phyloP scores from a whole-genome alignment of 2,888 invertebrate genomes.

The Drosophila nr. perissopoda region DNA sequence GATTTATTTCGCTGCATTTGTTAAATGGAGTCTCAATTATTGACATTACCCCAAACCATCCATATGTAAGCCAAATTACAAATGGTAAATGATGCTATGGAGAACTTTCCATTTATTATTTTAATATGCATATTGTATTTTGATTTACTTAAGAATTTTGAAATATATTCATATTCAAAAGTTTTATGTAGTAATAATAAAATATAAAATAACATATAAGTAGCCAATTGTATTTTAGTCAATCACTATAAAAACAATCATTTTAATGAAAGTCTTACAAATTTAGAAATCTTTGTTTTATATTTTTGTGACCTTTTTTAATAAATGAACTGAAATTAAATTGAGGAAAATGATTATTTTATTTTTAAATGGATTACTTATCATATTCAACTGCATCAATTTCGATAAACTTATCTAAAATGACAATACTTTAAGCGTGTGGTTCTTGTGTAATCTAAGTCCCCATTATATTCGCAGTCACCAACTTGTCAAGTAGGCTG shows the following conservation, averaged over 20 bases:
- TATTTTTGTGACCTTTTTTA: not conserved
- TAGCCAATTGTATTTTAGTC: not conserved
- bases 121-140: not conserved
- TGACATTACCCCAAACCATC: not conserved
- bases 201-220: not conserved
- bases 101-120: not conserved
- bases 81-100: not conserved
- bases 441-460: not conserved
- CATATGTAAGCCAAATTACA: not conserved
- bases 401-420: not conserved
- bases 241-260: not conserved
- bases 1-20: not conserved
- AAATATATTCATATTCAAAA: not conserved
- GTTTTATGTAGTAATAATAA: not conserved
- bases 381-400: not conserved
- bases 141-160: not conserved
- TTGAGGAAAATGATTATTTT: not conserved
- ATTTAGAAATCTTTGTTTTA: fast-evolving
- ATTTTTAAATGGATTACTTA: not conserved
- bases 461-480: not conserved
- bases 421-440: not conserved
- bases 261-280: not conserved
- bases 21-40: not conserved
- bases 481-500: not conserved
- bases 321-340: not conserved